Conservation (phyloP, 1,140 invertebrate genomes). For the Zaprionus taronus region DNA sequence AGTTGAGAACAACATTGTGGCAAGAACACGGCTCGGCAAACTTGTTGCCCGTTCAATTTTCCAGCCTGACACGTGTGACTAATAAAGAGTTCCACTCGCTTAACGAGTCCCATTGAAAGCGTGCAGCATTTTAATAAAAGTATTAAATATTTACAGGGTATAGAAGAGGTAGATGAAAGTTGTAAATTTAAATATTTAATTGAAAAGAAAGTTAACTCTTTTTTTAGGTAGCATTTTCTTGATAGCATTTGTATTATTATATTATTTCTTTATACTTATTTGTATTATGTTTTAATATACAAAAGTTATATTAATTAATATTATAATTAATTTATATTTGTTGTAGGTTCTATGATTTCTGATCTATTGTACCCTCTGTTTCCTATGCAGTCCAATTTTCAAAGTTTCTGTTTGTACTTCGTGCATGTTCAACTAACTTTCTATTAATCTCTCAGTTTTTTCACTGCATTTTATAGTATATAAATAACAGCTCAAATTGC, state of each 20-base stretch:
- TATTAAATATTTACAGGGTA: not conserved
- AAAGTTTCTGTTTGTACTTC: too few relatives aligned
- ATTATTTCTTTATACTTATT: too few relatives aligned
- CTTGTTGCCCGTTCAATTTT: slow-evolving; percentile 42
- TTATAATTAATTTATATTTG: too few relatives aligned
- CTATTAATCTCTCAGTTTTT: not conserved
- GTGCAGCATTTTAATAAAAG: slow-evolving; percentile 20
- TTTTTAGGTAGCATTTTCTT: too few relatives aligned
- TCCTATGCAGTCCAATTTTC: too few relatives aligned
- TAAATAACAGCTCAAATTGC: too few relatives aligned
- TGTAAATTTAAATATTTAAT: not conserved
- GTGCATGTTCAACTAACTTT: not conserved
- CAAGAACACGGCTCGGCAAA: slow-evolving; percentile 13
- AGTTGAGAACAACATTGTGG: slow-evolving; percentile 20
- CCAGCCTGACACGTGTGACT: slow-evolving; percentile 48
- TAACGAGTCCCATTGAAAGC: slow-evolving; percentile 21
- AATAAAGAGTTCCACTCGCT: slow-evolving; percentile 38
- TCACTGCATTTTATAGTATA: too few relatives aligned
- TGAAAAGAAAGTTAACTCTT: not conserved
- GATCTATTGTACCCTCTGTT: too few relatives aligned
- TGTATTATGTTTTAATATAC: too few relatives aligned
- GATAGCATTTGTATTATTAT: too few relatives aligned
- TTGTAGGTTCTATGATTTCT: too few relatives aligned
- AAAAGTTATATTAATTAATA: too few relatives aligned
- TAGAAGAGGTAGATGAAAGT: not conserved